Base-by-base conservation (phyloP, 2,888 invertebrate genomes). In the Dysmachus trigonus region DNA sequence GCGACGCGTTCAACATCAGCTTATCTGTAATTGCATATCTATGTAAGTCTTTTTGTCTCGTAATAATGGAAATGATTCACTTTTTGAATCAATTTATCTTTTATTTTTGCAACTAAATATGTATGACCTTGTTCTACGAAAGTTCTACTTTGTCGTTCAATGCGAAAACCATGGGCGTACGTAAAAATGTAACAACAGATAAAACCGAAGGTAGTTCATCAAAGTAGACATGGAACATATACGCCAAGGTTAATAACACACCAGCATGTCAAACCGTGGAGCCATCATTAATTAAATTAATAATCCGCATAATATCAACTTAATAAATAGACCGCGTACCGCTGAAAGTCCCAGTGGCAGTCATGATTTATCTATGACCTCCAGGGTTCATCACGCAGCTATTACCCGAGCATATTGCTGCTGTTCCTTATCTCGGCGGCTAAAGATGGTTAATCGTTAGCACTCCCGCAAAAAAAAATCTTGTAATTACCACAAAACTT, bases 331-430 rank as follows among this genome's bases (percentile, higher is more conserved):
- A 41, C 35, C 62, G 22, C 35, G 33, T 2, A 62, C 41, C 38
- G 41, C 72, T 72, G 71, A 38, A 83, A 72, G 10, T 33, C 18
- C 72, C 72, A 47, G 38, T 53, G 35, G 38, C n/a, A 72, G 27
- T 15, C 22, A 41, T 83, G 83, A 83, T 83, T 83, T 83, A 83
- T 83, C 13, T 41, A 8, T 83, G 72, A 83, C 83, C 83, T 72
- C 83, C 72, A 72, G 83, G 83, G 72, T 83, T 83, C 71, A 72
- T 83, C 72, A 13, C 33, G 35, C 47, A 27, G 47, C 47, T 15
- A 77, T 47, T 77, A 31, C 51, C 62, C 81, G 81, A 81, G 35
- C 81, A 53, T 31, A 81, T 51, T 27, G 47, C 51, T 35, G 22
- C 51, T 35, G 18, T 41, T 41, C 83, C 38, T 83, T 72, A 72